Evolutionary conservation across 1,140 invertebrate species (phyloP), one percentile per base, ranked within the genome.

Genomic region (Drosophila repletoides): DNA sequence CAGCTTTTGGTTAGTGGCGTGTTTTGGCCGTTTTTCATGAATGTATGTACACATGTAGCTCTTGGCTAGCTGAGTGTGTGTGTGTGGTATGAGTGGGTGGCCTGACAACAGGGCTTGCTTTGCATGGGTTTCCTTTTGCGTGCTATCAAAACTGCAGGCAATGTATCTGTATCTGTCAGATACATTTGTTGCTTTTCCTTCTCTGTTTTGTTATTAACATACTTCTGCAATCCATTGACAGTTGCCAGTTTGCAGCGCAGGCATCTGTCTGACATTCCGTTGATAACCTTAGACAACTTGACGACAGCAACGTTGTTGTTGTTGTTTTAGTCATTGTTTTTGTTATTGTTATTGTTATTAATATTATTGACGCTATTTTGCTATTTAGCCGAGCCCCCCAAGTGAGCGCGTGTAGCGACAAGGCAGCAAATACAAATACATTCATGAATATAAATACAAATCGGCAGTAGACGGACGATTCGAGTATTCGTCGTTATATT

Each of bases 251-350:
- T 24, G 5, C 14, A 38, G 48, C 53, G 24, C n/a, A 46, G 26
- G 31, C 43, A 10, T 53, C 48, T 24, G 22, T 15, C 52, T 52
- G 49, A 29, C 22, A 48, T 58, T 41, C 38, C 38, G 45, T 36
- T 71, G 79, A 66, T 73, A 70, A 64, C 59, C 70, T 64, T 40
- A 67, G 74, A 86, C 83, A 83, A 72, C 66, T 61, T 69, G 72
- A 59, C 67, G 69, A 59, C 56, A 63, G n/a, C 64, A 72, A 34
- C 22, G 31, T 36, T 49, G 45, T 29, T 45, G 19, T 45, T n/a
- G n/a, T n/a, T n/a, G n/a, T n/a, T n/a, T n/a, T n/a, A n/a, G n/a
- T n/a, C n/a, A n/a, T n/a, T n/a, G n/a, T n/a, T n/a, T n/a, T n/a
- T n/a, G n/a, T n/a, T 31, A 28, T 9, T 46, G 33, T 24, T 49